Evolutionary conservation across 2,113 vertebrate species (phyloP), one percentile per base, ranked within the genome.

Genomic region (Pollimyrus isidori): DNA sequence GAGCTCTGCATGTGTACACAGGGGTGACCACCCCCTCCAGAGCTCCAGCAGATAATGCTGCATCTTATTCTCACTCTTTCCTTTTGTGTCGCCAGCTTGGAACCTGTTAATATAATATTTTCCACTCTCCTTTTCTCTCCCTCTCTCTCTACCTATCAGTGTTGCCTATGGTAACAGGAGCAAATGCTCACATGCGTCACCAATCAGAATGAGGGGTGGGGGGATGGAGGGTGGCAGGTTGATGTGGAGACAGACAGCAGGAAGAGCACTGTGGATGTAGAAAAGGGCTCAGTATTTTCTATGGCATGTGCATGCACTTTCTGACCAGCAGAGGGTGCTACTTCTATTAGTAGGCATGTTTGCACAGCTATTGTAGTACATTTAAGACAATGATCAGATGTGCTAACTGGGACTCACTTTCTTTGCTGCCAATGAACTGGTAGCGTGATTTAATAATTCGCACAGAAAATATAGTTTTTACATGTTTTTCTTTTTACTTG

Each of bases 161-260:
- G 95, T 95, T 95, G 95, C 95, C 95, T 94, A 88, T 95, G 95
- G 95, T 94, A 94, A 96, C 95, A 89, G 92, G 87, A 91, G 91
- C 90, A 93, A 94, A 93, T 92, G 92, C 93, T 91, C 91, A 89
- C 89, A 89, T 92, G 93, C 91, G 92, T 94, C 93, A 94, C 86
- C 46, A 65, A 17, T 50, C 26, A 9, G 76, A 52, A 46, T 50
- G 65, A n/a, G 26, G 7, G 90, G 23, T 0, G 26, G 88, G 52
- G 52, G 88, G 90, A 89, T 89, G 86, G 86, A 21, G 86, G 23
- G 21, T 58, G 45, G 39, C 69, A 82, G 90, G 90, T 89, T 53
- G 35, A 91, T 91, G 91, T 52, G 89, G 76, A 92, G 90, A 90
- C 56, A 88, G 89, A 91, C 69, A 52, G 56, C 46, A 39, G 89